Evolutionary conservation across 2,888 invertebrate genomes (phyloP), one percentile per base, ranked within the genome.

Genomic region (Acanthosepion esculentum): DNA sequence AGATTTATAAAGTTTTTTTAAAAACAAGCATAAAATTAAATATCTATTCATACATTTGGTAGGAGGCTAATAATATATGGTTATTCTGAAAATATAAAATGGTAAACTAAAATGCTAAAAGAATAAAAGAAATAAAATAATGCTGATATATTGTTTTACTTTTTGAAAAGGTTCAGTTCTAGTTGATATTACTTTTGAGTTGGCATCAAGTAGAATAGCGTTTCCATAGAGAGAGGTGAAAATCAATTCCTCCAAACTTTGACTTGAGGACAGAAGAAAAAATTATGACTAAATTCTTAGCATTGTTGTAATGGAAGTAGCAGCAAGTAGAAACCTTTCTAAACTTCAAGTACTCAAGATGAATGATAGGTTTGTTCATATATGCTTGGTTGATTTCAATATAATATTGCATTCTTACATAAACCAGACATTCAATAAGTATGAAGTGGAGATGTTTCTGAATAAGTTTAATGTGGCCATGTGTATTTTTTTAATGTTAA

Each of bases 391-490:
- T 33, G 78, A 78, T 78, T 78, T 33, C 78, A 78, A 10, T 78
- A 78, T 78, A 78, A 78, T n/a, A 78, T n/a, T 12, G n/a, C 78
- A 78, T 78, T 78, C 78, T 78, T 33, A 78, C 18, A 78, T 78
- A 78, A n/a, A 78, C n/a, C 78, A 78, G 78, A 78, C n/a, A 78
- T 78, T 78, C n/a, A 78, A 78, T 78, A 78, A 78, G 78, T 78
- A 78, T 78, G 33, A 78, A 78, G n/a, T 78, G n/a, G 33, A 15
- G 18, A n/a, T 78, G n/a, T 78, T 78, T 78, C 78, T n/a, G 33
- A 78, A n/a, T 78, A 78, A n/a, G n/a, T 78, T 78, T 78, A 78
- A 78, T 78, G 78, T 78, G n/a, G 78, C 4, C 78, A n/a, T 20
- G 33, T n/a, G n/a, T 78, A n/a, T 78, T 78, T 78, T 12, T 78